These are phyloP conservation scores for Syrmaticus mikado DNA, from an alignment of 2,113 vertebrate species.

Conservation along the genomic window DNA sequence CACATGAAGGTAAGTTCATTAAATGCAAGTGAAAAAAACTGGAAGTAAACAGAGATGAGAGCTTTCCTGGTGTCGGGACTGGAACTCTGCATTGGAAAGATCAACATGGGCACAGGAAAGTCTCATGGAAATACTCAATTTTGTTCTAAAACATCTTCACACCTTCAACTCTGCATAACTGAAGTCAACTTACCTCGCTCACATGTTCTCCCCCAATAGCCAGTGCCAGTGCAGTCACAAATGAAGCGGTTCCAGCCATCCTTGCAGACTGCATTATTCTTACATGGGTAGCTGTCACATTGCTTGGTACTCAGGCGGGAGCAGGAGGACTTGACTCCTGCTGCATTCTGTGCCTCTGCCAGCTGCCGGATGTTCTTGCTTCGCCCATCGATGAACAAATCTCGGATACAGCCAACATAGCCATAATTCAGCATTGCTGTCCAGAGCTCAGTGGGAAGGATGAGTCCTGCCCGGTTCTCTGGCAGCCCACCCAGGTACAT, in stretches of 20 bases:
- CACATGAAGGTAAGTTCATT: background rate
- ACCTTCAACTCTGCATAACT: background rate
- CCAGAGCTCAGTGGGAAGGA: slow-evolving; percentile 96
- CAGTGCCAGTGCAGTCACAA: slow-evolving; percentile 94
- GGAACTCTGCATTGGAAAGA: background rate
- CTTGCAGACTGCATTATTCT: slow-evolving; percentile 91
- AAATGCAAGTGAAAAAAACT: background rate
- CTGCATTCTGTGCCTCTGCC: slow-evolving; percentile 89
- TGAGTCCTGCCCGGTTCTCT: slow-evolving; percentile 88
- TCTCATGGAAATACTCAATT: background rate
- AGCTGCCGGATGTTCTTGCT: slow-evolving; percentile 97
- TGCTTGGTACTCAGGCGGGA: slow-evolving; percentile 88
- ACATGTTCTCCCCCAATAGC: slow-evolving; percentile 93
- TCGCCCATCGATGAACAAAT: slow-evolving; percentile 94
- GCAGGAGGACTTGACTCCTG: slow-evolving; percentile 91
- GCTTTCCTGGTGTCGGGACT: background rate
- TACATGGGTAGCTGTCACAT: slow-evolving; percentile 94
- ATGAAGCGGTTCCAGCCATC: slow-evolving; percentile 98
- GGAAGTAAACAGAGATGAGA: background rate
- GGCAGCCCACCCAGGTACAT: slow-evolving; percentile 96
- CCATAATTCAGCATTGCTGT: slow-evolving; percentile 98
- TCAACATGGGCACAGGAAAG: background rate
- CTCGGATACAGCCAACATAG: slow-evolving; percentile 94
- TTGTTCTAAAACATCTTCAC: background rate
- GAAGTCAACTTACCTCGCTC: slow-evolving; percentile 86